Conservation (phyloP, 2,113 vertebrate species). For the Choloepus hoffmanni region DNA sequence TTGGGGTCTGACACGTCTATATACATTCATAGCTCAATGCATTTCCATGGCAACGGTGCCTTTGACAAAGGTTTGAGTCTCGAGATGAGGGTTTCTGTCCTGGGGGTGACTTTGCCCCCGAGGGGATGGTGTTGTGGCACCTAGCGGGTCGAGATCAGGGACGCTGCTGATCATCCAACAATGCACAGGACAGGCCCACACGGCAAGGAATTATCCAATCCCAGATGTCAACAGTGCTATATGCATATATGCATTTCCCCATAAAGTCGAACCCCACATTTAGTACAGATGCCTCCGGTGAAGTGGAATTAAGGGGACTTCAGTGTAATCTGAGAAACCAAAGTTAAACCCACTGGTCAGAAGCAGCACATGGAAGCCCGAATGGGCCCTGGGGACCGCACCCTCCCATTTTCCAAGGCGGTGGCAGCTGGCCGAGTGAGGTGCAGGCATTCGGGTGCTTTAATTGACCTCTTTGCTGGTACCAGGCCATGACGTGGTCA, state of each 20-base stretch:
- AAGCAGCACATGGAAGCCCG: background rate
- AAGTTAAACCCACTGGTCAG: background rate
- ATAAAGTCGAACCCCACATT: fast-evolving
- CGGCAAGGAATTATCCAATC: background rate
- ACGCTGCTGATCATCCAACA: fast-evolving
- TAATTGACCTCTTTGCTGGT: constrained; percentile 42
- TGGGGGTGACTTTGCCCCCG: background rate
- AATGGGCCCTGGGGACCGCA: background rate
- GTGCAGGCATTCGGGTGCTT: background rate
- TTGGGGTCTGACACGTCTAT: fast-evolving
- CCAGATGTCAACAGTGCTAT: fast-evolving
- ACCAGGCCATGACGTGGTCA: constrained; percentile 67
- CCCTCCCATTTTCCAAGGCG: background rate
- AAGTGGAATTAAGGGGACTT: background rate
- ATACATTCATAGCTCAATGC: fast-evolving
- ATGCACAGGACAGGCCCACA: too few relatives aligned
- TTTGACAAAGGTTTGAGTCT: background rate
- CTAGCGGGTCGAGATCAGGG: background rate
- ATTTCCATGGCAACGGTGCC: fast-evolving
- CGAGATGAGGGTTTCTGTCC: background rate
- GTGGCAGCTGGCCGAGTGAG: background rate
- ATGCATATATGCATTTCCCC: fast-evolving
- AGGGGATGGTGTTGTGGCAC: too few relatives aligned
- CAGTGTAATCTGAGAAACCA: background rate
- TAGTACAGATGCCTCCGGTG: fast-evolving